Evolutionary conservation across 2,797 vertebrate species (phyloP), one percentile per base, ranked within the genome.

Genomic region (Muscicapa comitata): DNA sequence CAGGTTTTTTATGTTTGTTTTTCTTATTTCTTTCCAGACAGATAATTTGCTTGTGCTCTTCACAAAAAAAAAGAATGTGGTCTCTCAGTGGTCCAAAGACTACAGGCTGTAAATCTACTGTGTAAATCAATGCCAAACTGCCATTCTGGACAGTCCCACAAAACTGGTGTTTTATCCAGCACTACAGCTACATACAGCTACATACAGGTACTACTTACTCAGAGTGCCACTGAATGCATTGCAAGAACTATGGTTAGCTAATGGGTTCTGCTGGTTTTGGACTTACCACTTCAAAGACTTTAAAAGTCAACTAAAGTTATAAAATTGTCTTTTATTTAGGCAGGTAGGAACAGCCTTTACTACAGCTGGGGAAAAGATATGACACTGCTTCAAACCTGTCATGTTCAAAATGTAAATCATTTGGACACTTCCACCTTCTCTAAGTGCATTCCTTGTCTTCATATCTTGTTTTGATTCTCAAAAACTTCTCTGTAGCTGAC

Each of bases 391-490:
- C 66, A 53, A 67, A 80, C 20, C 1, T 26, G n/a, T 6, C 17
- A 9, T 3, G 19, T 29, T 55, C 66, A 92, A 90, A 86, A 78
- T 8, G 9, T 48, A 82, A 86, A 66, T 17, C 63, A 6, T 28
- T 78, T 19, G 21, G 47, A 51, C 13, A n/a, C 55, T 81, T 92
- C 45, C 31, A 88, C 62, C 11, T 72, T 61, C 50, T 83, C 47
- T 51, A 90, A 76, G 24, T 73, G 12, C 38, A 62, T 15, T 67
- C n/a, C 55, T 81, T 68, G 37, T 62, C 72, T 82, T 75, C 48
- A 58, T 37, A 33, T 35, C 71, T 75, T 72, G 33, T 42, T 88
- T 43, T 86, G 65, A 94, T 83, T 84, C 81, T 76, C 33, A 90
- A 38, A 74, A 93, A 21, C 57, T 62, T 78, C 80, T 88, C 62